Evolutionary conservation across 2,888 invertebrate genomes (phyloP), one percentile per base, ranked within the genome.

Genomic region (Cosmia trapezina): DNA sequence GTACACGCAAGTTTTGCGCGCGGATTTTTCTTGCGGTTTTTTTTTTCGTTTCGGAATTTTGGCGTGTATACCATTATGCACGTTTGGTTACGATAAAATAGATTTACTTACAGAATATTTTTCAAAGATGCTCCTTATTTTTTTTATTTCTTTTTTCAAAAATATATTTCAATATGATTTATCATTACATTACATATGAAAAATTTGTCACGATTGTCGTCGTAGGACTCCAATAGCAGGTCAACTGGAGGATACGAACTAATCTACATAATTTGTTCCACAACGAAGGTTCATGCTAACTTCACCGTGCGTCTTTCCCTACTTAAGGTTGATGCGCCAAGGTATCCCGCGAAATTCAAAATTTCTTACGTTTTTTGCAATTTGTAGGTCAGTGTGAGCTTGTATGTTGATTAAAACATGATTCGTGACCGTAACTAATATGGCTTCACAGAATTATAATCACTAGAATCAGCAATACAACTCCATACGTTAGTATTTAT

Each of bases 1-100:
- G 78, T 87, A 88, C 85, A 79, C 68, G 68, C 66, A 81, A 85
- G 79, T 86, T 88, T 83, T 64, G 80, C 83, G 81, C 81, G 83
- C 70, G 76, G 70, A 73, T 79, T 82, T 73, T 78, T 68, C 51
- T 68, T 65, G 54, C 49, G 41, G 56, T 33, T 78, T 70, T 78
- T 76, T 80, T 76, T 68, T 78, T 70, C 37, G 14, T 73, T 53
- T 60, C 1, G 1, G 7, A 12, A 22, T 49, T 61, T 43, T 33
- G 11, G 6, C 22, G 3, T 37, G 22, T 7, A 14, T 43, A 70
- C 41, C 12, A 28, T 45, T 28, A 28, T 7, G 14, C 7, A 5
- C 1, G 19, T 43, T 33, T 43, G 1, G 28, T 53, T 43, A 41
- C 0, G 6, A 12, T 17, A 14, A 19, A 28, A 28, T 28, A 28